Conservation (phyloP, 2,888 invertebrate species). For the Argyresthia goedartella region DNA sequence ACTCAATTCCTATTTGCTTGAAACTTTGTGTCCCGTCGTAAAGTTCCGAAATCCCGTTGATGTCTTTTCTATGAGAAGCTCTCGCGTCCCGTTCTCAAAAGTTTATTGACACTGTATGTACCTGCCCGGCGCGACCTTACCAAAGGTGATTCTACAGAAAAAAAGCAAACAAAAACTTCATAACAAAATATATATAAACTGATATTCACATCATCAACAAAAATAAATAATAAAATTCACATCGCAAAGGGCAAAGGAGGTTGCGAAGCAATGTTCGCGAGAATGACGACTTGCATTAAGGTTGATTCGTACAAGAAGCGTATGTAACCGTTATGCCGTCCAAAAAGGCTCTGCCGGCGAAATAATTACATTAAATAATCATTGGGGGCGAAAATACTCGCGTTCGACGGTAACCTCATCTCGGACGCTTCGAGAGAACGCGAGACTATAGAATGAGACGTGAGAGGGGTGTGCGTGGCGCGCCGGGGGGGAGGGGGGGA, state of each 20-base stretch:
- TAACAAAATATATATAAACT: neutral
- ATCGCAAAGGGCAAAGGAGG: constrained; percentile 1
- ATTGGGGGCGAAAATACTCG: constrained; percentile 42
- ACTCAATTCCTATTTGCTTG: neutral
- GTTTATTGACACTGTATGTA: constrained; percentile 41
- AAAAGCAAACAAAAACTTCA: neutral
- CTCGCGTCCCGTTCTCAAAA: constrained; percentile 41
- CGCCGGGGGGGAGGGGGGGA: constrained; percentile 11
- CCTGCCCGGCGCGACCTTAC: constrained; percentile 13
- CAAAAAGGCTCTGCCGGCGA: constrained; percentile 48
- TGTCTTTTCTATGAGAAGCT: constrained; percentile 55
- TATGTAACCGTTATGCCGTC: constrained; percentile 47
- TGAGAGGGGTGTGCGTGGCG: constrained; percentile 18
- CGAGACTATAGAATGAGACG: constrained; percentile 53
- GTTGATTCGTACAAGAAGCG: constrained; percentile 29
- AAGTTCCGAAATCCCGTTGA: constrained; percentile 31
- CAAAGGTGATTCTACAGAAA: constrained; percentile 11
- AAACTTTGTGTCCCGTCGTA: neutral
- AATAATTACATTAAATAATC: constrained; percentile 67
- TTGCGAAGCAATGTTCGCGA: neutral
- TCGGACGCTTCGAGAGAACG: constrained; percentile 47
- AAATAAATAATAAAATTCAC: neutral
- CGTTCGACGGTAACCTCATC: constrained; percentile 50
- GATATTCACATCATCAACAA: neutral
- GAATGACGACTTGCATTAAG: constrained; percentile 4